Conservation (phyloP, 1,140 invertebrate species). For the Drosophila simulans region DNA sequence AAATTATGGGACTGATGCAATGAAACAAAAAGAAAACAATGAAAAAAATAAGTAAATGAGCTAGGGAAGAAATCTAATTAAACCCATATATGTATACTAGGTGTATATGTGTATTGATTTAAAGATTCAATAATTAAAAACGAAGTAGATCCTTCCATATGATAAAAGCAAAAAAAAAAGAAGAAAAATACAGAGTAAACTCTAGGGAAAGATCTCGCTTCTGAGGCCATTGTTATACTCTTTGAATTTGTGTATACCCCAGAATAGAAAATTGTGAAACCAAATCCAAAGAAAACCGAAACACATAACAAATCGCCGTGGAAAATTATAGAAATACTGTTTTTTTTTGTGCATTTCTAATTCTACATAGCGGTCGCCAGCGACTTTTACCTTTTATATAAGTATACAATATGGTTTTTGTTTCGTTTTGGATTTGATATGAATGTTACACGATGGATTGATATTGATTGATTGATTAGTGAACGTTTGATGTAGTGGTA, state of each 20-base stretch:
- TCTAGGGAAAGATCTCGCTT: slow-evolving; percentile 27
- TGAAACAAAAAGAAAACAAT: slow-evolving; percentile 49
- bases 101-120: slow-evolving; percentile 39
- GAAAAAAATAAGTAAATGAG: slow-evolving; percentile 11
- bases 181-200: slow-evolving; percentile 29
- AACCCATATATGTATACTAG: slow-evolving; percentile 37
- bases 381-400: slow-evolving; percentile 49
- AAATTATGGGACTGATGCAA: slow-evolving; percentile 80
- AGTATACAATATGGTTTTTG: slow-evolving; percentile 52
- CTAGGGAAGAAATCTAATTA: slow-evolving; percentile 45
- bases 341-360: slow-evolving; percentile 55
- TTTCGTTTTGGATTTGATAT: slow-evolving; percentile 69
- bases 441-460: slow-evolving; percentile 73
- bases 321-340: slow-evolving; percentile 55
- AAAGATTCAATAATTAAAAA: slow-evolving; percentile 37
- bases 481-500: slow-evolving; percentile 51
- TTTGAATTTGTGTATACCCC: slow-evolving; percentile 49
- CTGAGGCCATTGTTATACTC: slow-evolving; percentile 40
- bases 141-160: slow-evolving; percentile 73
- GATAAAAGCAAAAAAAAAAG: slow-evolving; percentile 29
- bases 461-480: slow-evolving; percentile 52
- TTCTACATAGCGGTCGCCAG: slow-evolving; percentile 22
- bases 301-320: slow-evolving; percentile 28
- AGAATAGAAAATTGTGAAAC: slow-evolving; percentile 46
- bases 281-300: slow-evolving; percentile 1